Percentiles rank a stretch among this genome's conserved stretches.
Conservation (phyloP, 2,113 vertebrate species). For the Trematomus loennbergii region DNA sequence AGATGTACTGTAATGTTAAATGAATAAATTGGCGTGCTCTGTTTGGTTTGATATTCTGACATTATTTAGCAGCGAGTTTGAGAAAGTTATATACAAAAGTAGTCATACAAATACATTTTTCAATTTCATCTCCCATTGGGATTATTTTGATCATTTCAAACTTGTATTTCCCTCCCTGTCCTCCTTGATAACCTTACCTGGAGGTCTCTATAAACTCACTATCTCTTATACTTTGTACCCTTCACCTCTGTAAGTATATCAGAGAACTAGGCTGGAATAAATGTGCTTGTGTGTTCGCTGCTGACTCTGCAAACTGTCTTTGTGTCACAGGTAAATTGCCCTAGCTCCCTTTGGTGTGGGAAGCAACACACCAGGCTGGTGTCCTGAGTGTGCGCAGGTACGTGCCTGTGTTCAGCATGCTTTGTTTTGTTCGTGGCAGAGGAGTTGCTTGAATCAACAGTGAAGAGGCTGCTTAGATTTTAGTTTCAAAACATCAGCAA, state of each 20-base stretch:
- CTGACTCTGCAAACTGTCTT: conserved; percentile 54
- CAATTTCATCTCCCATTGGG: not conserved
- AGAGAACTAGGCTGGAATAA: conserved; percentile 32
- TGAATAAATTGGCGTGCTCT: not conserved
- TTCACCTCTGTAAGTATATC: conserved; percentile 9
- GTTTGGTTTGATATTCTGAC: not conserved
- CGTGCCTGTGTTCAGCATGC: not conserved
- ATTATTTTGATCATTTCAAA: not conserved
- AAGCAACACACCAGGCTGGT: conserved; percentile 39
- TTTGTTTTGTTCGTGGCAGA: conserved; percentile 38
- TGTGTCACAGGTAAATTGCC: conserved; percentile 55
- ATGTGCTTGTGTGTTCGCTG: conserved; percentile 32
- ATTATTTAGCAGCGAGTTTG: not conserved
- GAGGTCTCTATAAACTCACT: conserved; percentile 7
- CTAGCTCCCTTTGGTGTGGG: conserved; percentile 25
- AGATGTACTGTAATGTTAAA: no score
- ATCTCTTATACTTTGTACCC: conserved; percentile 3
- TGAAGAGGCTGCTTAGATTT: conserved; percentile 20
- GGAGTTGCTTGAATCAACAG: conserved; percentile 25
- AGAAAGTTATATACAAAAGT: not conserved
- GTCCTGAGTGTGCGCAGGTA: conserved; percentile 16
- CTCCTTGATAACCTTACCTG: not conserved
- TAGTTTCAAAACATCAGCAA: not conserved
- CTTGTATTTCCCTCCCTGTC: not conserved
- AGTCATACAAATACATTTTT: not conserved